Evolutionary conservation across 2,797 vertebrate genomes (phyloP), one percentile per base, ranked within the genome.

Genomic region (Artibeus lituratus): DNA sequence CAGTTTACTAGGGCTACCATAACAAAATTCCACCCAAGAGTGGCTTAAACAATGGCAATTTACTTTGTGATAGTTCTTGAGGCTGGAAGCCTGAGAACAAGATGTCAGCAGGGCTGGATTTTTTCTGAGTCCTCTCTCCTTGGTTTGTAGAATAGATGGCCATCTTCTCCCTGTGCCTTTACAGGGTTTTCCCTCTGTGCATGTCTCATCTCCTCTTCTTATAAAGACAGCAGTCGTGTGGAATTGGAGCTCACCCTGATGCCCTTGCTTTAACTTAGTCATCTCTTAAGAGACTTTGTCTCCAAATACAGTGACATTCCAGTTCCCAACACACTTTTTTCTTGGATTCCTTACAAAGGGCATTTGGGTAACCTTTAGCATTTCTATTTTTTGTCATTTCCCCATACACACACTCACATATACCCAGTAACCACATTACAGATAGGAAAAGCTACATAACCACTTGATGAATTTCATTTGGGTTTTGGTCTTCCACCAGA

Each of bases 401-500:
- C 49, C 49, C 11, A 2, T 11, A 29, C 3, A 2, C 6, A 3
- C 47, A 32, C 4, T n/a, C n/a, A 16, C 29, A 65, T 24, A 37
- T 5, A 22, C 65, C 32, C n/a, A 57, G n/a, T 84, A 69, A 53
- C 62, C 47, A 83, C 32, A 29, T 15, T 53, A 5, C 11, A 35
- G 51, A 57, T 29, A 69, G 53, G 70, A 59, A 88, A 80, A 85
- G 51, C 39, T 87, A 3, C 37, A 42, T 92, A 59, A 90, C 12
- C 10, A 16, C 22, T 87, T 78, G 62, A 86, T 80, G 18, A 18
- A 42, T 96, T 96, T 92, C 55, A 47, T 86, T 92, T 82, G 44
- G 55, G 69, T 80, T 91, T 92, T 76, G 85, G 82, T 81, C 88
- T 95, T 88, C 77, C 51, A 92, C 94, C 73, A 53, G 70, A 94